These are phyloP conservation scores for Drosophila sproati DNA, from an alignment of 1,140 invertebrate species.

Conservation along the genomic window DNA sequence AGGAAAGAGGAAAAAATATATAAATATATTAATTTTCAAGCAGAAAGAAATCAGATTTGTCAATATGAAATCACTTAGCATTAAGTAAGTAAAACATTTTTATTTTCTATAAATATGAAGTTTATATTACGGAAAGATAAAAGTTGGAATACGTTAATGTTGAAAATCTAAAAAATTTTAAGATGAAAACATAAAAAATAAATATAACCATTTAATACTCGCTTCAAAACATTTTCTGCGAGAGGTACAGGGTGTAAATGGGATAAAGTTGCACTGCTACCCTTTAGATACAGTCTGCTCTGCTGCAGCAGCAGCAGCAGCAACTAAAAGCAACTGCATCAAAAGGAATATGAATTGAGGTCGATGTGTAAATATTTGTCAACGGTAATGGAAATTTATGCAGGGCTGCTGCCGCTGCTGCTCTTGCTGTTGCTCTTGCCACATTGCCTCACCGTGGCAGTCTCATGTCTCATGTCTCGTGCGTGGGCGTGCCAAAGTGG, in stretches of 20 bases:
- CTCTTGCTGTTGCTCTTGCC: not conserved
- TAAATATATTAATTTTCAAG: too few species aligned
- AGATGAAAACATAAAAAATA: too few species aligned
- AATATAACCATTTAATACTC: too few species aligned
- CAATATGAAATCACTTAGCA: too few species aligned
- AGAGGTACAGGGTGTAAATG: constrained; percentile 10
- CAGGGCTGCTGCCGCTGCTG: constrained; percentile 42
- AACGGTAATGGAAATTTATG: constrained; percentile 83
- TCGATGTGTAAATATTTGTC: constrained; percentile 83
- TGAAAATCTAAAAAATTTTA: too few species aligned
- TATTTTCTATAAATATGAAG: too few species aligned
- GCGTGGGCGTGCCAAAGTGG: constrained; percentile 31
- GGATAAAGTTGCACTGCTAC: constrained; percentile 24
- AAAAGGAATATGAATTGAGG: constrained; percentile 83
- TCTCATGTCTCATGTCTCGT: constrained; percentile 22
- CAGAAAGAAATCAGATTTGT: too few species aligned
- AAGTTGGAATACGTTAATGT: too few species aligned
- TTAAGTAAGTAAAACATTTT: too few species aligned
- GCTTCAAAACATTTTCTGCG: not conserved
- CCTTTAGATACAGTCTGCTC: not conserved
- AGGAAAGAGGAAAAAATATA: too few species aligned
- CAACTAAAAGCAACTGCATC: constrained; percentile 81
- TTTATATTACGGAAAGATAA: too few species aligned
- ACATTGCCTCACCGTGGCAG: constrained; percentile 6
- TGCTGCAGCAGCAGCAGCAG: not conserved